Evolutionary conservation across 1,140 invertebrate genomes (phyloP), one percentile per base, ranked within the genome.

Genomic region (Cataglyphis hispanica): DNA sequence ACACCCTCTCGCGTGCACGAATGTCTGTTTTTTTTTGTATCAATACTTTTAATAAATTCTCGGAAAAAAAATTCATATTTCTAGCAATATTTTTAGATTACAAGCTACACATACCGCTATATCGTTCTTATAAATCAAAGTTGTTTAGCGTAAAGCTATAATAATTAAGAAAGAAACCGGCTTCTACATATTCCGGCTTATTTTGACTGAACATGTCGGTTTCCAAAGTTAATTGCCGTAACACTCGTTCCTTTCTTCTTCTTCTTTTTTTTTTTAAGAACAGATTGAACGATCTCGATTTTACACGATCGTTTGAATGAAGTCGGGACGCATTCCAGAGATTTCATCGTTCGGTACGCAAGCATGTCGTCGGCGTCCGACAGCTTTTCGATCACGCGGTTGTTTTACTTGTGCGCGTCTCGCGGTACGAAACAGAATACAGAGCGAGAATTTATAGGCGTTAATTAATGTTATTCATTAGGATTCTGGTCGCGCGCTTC

Each of bases 381-480:
- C 88, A 89, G 84, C 84, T 76, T 76, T 72, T 72, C 84, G 70
- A 81, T 76, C 63, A 67, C 40, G 13, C 13, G 27, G 69, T 61
- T 31, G 87, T 86, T 75, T 61, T 84, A 50, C 70, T 81, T 80
- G 84, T 25, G 6, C 34, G 37, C 13, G 37, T 11, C 61, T 67
- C 37, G n/a, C 34, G 43, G 7, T 77, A 19, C 56, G 25, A 61
- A 76, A 43, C 66, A 87, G 87, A 27, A 27, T 27, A 11, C 66
- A 4, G 34, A 50, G 40, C 8, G 66, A 27, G 34, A 84, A 91
- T 91, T 91, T 87, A 91, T 90, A 84, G 90, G 66, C 80, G 86
- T 89, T 90, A 91, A 91, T 91, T 89, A 91, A 86, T 77, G 89
- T 90, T 85, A 87, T 91, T 91, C 86, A 88, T 92, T 90, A 90